Evolutionary conservation across 2,113 vertebrate species (phyloP), one percentile per base, ranked within the genome.

Genomic region (Dipodomys ordii): DNA sequence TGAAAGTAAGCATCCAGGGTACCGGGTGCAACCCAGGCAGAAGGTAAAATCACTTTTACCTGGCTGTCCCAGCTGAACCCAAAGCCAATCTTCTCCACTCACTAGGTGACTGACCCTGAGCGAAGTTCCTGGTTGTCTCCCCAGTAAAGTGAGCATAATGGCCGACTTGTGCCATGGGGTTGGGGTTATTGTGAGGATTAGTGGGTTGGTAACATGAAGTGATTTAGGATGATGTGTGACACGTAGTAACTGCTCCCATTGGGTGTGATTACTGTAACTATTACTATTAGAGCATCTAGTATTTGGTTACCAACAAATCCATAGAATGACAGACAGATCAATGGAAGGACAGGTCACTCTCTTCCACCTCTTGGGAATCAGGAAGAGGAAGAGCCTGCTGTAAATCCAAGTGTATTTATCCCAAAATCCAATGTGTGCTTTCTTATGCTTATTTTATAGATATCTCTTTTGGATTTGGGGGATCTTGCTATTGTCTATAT

Each of bases 391-490:
- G 35, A 74, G 68, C 35, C 76, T 18, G 35, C 53, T 57, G 3
- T 82, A 68, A 83, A 79, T 80, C 30, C 72, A 78, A 35, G 28
- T 74, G 27, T 39, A 7, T 82, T 79, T 73, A 46, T 62, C 73
- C 76, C 12, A 64, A 46, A 62, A 7, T 53, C 83, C 77, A 15
- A 28, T 32, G 27, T 60, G 62, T 25, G 6, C 25, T 92, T 79
- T 32, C 28, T 62, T 71, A 60, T 57, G 22, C 25, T 22, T 3
- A 27, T 9, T 49, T 82, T 62, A 46, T 49, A 80, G 39, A 62
- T 49, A n/a, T 11, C 28, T 79, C 49, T 79, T 39, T 32, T 68
- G 27, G 49, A 53, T 69, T 64, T 16, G 7, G 7, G 35, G 23
- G 5, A 5, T 1, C 13, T 86, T 84, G 9, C 27, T 28, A 15